Evolutionary conservation across 2,888 invertebrate species (phyloP).

Genomic region (Metacarcinus magister): DNA sequence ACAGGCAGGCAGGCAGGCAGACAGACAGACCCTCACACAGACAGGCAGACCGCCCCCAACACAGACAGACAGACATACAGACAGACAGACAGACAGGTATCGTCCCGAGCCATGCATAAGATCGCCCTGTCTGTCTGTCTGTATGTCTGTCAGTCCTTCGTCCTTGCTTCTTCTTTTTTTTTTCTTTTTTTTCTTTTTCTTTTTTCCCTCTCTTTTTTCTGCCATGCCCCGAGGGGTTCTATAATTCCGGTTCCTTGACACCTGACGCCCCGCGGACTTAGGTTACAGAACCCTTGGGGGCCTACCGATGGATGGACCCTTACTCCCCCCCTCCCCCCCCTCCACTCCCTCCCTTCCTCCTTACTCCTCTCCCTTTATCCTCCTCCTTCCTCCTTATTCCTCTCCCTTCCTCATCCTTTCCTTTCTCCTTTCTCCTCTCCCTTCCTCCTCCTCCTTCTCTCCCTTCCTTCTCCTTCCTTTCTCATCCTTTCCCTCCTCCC

Average conservation of each 20-base stretch:
- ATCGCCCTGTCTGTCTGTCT: too few relatives aligned
- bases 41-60: too few relatives aligned
- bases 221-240: background rate
- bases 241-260: background rate
- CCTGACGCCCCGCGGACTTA: background rate
- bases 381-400: background rate
- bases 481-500: background rate
- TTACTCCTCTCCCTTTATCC: constrained; percentile 19
- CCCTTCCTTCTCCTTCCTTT: background rate
- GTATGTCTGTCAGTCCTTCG: too few relatives aligned
- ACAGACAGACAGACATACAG: too few relatives aligned
- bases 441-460: background rate
- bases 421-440: constrained; percentile 10
- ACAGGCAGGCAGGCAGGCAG: background rate
- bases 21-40: background rate
- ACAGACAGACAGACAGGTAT: too few relatives aligned
- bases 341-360: background rate
- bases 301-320: background rate
- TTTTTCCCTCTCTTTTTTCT: background rate
- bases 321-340: background rate
- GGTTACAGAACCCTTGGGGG: background rate
- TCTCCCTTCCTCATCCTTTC: background rate
- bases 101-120: too few relatives aligned
- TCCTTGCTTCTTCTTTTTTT: too few relatives aligned
- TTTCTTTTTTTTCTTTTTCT: too few relatives aligned